Base-by-base conservation (phyloP, 2,888 invertebrate species). In the Podabrus alpinus region DNA sequence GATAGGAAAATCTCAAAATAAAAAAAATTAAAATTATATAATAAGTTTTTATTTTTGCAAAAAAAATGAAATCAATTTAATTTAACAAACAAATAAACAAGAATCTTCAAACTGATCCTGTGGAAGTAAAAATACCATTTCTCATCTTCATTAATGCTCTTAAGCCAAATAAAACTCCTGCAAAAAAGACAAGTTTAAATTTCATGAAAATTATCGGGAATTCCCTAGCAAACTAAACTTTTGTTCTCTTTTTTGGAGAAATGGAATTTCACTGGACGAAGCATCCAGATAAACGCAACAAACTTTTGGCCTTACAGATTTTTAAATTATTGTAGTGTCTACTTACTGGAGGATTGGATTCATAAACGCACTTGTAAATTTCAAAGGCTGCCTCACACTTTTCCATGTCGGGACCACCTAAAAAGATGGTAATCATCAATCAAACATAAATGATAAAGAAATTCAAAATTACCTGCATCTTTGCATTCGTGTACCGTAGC, bases 281-380 rank as follows among this genome's bases (percentile, higher is more conserved):
- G n/a, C n/a, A n/a, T n/a, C n/a, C n/a, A n/a, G n/a, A n/a, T n/a
- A n/a, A n/a, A n/a, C n/a, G n/a, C n/a, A n/a, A n/a, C n/a, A n/a
- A n/a, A n/a, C n/a, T n/a, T n/a, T n/a, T n/a, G n/a, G n/a, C n/a
- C n/a, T n/a, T n/a, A n/a, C n/a, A n/a, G n/a, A n/a, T n/a, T n/a
- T n/a, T n/a, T n/a, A n/a, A n/a, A n/a, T n/a, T n/a, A 7, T 21
- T 21, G 21, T 21, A 21, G 21, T 21, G 7, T 21, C 4, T 13
- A 70, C 66, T 76, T 73, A 76, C 75, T 17, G 29, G 15, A 15
- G 75, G 75, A 59, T 76, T 73, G 15, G 66, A 62, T 9, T 73
- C 73, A 59, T 76, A 76, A n/a, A 72, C 68, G n/a, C 75, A 76
- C 25, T 73, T 72, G 64, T 76, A 76, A 66, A 76, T 73, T 16